Conservation (phyloP, 2,797 vertebrate genomes). For the Morelia viridis region DNA sequence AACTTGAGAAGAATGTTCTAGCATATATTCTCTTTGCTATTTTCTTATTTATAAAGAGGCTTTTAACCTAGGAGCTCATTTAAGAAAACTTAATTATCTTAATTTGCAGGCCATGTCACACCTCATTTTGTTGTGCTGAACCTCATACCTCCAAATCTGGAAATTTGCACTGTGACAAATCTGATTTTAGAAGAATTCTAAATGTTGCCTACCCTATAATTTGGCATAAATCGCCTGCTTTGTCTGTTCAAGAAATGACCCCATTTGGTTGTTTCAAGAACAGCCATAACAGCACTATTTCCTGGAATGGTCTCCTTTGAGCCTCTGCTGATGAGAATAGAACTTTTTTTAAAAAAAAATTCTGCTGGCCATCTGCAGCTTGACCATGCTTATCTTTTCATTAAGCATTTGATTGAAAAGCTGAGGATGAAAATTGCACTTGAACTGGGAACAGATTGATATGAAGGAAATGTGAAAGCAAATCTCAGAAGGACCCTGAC, state of each 20-base stretch:
- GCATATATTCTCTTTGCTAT: background rate
- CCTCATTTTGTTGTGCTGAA: background rate
- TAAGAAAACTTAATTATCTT: background rate
- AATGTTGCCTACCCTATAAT: background rate
- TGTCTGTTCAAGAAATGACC: background rate
- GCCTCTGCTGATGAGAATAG: slow-evolving; percentile 33
- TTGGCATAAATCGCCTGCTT: background rate
- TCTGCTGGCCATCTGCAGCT: slow-evolving; percentile 22
- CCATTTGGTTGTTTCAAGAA: background rate
- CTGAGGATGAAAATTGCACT: background rate
- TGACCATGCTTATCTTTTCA: slow-evolving; percentile 23
- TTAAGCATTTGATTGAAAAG: slow-evolving; percentile 8
- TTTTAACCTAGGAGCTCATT: background rate
- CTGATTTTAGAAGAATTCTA: background rate
- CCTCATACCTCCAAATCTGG: background rate
- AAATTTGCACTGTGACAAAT: background rate
- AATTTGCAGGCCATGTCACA: background rate
- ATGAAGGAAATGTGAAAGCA: background rate
- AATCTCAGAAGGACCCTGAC: background rate
- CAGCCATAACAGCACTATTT: background rate
- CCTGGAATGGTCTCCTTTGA: slow-evolving; percentile 5
- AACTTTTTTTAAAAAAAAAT: slow-evolving; percentile 18
- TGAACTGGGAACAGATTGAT: slow-evolving; percentile 10
- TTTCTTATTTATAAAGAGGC: background rate
- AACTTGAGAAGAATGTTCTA: background rate